These are phyloP conservation scores for Desoria tigrina DNA, from an alignment of 2,888 invertebrate genomes.

Conservation along the genomic window DNA sequence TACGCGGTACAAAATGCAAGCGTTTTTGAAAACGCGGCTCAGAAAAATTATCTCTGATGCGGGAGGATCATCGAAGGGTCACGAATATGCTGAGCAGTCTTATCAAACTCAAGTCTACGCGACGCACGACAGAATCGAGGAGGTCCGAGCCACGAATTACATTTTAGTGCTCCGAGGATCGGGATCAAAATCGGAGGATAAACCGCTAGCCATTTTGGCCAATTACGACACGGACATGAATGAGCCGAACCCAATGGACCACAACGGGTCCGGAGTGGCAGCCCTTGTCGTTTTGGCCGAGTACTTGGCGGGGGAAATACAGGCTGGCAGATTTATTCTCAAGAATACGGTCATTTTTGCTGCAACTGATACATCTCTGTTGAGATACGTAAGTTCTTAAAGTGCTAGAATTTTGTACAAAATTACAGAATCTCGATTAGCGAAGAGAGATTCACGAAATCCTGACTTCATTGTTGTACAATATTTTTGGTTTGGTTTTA, in stretches of 20 bases:
- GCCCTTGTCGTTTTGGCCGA: conserved; percentile 53
- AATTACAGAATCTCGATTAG: too few relatives aligned
- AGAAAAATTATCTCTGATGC: too few relatives aligned
- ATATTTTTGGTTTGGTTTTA: too few relatives aligned
- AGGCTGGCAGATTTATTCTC: conserved; percentile 36
- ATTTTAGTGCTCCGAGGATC: conserved; percentile 1
- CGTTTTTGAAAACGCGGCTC: too few relatives aligned
- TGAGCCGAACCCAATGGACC: conserved; percentile 47
- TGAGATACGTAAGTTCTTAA: conserved; percentile 51
- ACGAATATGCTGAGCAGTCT: too few relatives aligned
- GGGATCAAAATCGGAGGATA: conserved; percentile 45
- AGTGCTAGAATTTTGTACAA: too few relatives aligned
- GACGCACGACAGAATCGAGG: too few relatives aligned
- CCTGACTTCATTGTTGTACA: too few relatives aligned
- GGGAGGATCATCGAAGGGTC: too few relatives aligned
- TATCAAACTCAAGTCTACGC: too few relatives aligned
- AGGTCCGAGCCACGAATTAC: background rate
- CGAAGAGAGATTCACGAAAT: too few relatives aligned
- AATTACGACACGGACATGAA: conserved; percentile 54
- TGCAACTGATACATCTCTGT: conserved; percentile 52
- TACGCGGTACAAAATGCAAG: too few relatives aligned
- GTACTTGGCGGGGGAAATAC: conserved; percentile 45
- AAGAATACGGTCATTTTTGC: conserved; percentile 54
- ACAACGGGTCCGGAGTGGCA: conserved; percentile 55
- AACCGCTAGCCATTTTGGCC: conserved; percentile 53